These are phyloP conservation scores for Anoncus sp. DNA, from an alignment of 2,888 invertebrate genomes.

Conservation along the genomic window DNA sequence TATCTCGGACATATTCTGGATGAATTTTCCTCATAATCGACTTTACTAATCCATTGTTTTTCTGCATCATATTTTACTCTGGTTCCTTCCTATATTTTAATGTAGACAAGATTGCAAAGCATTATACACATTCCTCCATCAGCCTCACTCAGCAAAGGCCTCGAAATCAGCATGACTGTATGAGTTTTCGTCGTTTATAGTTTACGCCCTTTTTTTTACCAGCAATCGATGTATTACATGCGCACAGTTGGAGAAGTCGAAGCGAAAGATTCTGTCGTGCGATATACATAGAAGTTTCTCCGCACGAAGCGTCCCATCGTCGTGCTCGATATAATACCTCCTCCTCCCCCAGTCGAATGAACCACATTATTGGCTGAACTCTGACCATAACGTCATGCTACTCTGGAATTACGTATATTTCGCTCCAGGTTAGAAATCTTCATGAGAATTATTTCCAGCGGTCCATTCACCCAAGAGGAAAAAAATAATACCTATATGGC, in stretches of 20 bases:
- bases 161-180: no score
- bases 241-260: slow-evolving; percentile 22
- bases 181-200: no score
- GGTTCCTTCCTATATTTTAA: no score
- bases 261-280: slow-evolving; percentile 56
- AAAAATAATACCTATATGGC: no score
- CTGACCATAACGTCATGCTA: slow-evolving; percentile 66
- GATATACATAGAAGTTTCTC: slow-evolving; percentile 43
- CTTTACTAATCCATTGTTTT: neutral
- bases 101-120: no score
- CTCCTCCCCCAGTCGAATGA: slow-evolving; percentile 69
- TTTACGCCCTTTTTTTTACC: slow-evolving; percentile 23
- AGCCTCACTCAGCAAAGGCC: no score
- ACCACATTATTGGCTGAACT: slow-evolving; percentile 80
- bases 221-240: slow-evolving; percentile 20
- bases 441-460: slow-evolving; percentile 3
- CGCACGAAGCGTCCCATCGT: slow-evolving; percentile 38
- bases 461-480: no score
- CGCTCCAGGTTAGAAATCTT: slow-evolving; percentile 1
- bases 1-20: no score
- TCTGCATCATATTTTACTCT: no score
- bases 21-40: no score
- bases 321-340: slow-evolving; percentile 47
- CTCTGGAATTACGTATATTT: slow-evolving; percentile 10
- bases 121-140: no score